Conservation (phyloP, 1,140 invertebrate species). For the Anadara kagoshimensis region DNA sequence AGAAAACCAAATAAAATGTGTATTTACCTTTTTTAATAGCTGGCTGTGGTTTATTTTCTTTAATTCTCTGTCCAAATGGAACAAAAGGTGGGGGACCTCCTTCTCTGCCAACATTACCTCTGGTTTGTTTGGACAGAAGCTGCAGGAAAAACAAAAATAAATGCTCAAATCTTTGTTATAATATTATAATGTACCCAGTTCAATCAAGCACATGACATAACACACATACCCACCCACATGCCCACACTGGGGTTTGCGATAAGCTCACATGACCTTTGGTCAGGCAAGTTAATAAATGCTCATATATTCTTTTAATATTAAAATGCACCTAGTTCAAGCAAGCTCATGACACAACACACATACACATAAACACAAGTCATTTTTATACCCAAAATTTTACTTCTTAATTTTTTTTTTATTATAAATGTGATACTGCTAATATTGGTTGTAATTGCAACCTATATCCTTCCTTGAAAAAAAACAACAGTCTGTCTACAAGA, state of each 20-base stretch:
- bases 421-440: too few species aligned
- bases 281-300: not conserved
- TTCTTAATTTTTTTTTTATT: too few species aligned
- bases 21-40: constrained; percentile 16
- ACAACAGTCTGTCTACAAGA: too few species aligned
- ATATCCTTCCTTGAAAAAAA: too few species aligned
- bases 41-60: constrained; percentile 9
- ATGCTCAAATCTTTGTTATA: not conserved
- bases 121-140: constrained; percentile 83
- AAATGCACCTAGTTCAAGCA: too few species aligned
- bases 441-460: too few species aligned
- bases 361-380: too few species aligned
- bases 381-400: too few species aligned
- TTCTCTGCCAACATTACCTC: constrained; percentile 74
- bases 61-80: constrained; percentile 87
- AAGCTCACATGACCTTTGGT: not conserved
- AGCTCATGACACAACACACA: too few species aligned
- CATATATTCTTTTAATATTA: too few species aligned
- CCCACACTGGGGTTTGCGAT: not conserved
- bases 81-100: constrained; percentile 92
- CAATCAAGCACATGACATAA: too few species aligned
- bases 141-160: constrained; percentile 56
- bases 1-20: not conserved
- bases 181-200: not conserved
- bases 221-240: not conserved